These are phyloP conservation scores for Salticus scenicus DNA, from an alignment of 2,888 invertebrate genomes.

Conservation along the genomic window DNA sequence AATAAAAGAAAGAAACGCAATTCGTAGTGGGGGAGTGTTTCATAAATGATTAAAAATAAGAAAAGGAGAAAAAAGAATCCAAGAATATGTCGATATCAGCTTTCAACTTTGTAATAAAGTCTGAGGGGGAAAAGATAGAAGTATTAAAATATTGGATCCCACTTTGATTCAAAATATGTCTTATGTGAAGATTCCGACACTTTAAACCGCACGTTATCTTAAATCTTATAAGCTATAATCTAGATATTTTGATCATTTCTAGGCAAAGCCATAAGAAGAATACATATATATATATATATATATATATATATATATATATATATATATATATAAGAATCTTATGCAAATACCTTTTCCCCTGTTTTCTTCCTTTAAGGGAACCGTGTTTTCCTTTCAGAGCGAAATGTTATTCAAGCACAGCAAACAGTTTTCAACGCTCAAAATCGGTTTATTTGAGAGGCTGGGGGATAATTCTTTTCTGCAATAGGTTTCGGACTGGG, in stretches of 20 bases:
- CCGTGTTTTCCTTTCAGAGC: constrained; percentile 63
- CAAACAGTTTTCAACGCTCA: constrained; percentile 55
- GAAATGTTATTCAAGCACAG: constrained; percentile 56
- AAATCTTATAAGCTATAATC: constrained; percentile 64
- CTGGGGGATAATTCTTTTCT: constrained; percentile 48
- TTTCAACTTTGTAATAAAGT: constrained; percentile 64
- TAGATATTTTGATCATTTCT: constrained; percentile 64
- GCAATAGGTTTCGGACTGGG: constrained; percentile 55
- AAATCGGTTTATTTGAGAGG: constrained; percentile 64
- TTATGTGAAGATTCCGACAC: constrained; percentile 22
- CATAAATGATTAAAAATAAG: constrained; percentile 3
- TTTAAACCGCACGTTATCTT: constrained; percentile 30
- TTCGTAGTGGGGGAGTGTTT: not conserved
- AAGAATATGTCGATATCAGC: constrained; percentile 47
- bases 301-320: no score
- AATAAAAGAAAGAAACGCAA: not conserved
- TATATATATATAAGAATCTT: constrained; percentile 49
- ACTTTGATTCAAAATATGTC: constrained; percentile 3
- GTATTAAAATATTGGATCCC: constrained; percentile 57
- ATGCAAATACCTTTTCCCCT: constrained; percentile 59
- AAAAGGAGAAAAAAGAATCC: constrained; percentile 18
- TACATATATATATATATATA: no score
- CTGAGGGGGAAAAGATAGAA: constrained; percentile 46
- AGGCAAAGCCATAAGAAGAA: constrained; percentile 39
- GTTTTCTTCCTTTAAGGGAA: constrained; percentile 20